A percentile compares a stretch with the other conserved stretches of the same genome.
Conservation (phyloP, 2,113 vertebrate species). For the Xenopus borealis region DNA sequence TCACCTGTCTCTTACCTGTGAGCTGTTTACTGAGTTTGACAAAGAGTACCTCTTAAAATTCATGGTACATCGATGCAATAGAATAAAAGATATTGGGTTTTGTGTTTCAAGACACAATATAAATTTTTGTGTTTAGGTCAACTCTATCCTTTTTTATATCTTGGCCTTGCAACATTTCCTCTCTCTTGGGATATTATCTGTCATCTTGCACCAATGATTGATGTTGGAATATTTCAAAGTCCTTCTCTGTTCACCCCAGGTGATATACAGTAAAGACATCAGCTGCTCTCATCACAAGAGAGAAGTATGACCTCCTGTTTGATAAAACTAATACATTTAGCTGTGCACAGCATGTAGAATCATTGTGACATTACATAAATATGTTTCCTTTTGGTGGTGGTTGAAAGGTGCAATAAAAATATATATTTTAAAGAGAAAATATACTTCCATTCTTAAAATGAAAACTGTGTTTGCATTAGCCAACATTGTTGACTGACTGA, state of each 20-base stretch:
- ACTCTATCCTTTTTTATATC: conserved; percentile 5
- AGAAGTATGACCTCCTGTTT: conserved; percentile 2
- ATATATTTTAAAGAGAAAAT: too few relatives aligned
- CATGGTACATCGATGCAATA: neutral
- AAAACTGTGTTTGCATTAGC: too few relatives aligned
- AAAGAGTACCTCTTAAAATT: neutral
- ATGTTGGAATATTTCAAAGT: conserved; percentile 24
- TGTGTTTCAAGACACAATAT: neutral
- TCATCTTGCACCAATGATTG: conserved; percentile 20
- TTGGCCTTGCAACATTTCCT: conserved; percentile 2
- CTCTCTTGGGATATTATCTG: conserved; percentile 3
- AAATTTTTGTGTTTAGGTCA: conserved; percentile 13
- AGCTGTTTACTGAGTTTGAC: neutral
- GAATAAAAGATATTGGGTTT: conserved; percentile 3
- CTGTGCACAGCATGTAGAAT: neutral
- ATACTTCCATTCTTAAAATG: too few relatives aligned
- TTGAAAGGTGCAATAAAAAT: too few relatives aligned
- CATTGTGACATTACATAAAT: too few relatives aligned
- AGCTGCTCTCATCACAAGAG: neutral
- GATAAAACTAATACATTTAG: neutral
- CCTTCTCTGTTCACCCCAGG: conserved; percentile 7
- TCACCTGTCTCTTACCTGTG: neutral
- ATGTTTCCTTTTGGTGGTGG: too few relatives aligned
- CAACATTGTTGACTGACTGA: too few relatives aligned
- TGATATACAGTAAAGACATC: conserved; percentile 6